Conservation (phyloP, 2,888 invertebrate genomes). For the Adelphocoris suturalis region DNA sequence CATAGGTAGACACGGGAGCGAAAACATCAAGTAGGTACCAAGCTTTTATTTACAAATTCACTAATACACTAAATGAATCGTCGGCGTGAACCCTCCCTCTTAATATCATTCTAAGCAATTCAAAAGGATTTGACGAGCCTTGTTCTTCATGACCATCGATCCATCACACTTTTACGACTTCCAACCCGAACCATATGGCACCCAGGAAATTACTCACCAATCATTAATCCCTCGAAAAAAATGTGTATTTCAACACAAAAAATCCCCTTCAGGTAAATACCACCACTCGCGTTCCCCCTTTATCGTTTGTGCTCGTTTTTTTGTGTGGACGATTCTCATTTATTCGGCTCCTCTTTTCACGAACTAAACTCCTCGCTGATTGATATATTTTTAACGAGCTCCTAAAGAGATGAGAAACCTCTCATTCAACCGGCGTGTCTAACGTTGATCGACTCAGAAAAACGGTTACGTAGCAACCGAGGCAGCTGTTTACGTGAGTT, state of each 20-base stretch:
- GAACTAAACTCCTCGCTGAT: constrained; percentile 55
- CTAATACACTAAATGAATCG: no score
- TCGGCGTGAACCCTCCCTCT: no score
- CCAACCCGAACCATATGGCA: neutral
- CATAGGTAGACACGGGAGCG: no score
- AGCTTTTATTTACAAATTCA: no score
- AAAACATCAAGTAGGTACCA: no score
- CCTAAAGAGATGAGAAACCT: neutral
- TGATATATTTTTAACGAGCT: constrained; percentile 67
- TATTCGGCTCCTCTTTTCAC: constrained; percentile 28
- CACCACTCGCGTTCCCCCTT: neutral
- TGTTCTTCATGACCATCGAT: no score
- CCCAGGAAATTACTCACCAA: neutral
- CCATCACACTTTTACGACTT: constrained; percentile 17
- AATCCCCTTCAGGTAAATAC: neutral
- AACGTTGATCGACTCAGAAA: constrained; percentile 52
- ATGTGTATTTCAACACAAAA: constrained; percentile 10
- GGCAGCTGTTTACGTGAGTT: constrained; percentile 62
- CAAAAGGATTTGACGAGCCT: neutral
- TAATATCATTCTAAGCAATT: no score
- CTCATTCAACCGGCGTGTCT: constrained; percentile 43
- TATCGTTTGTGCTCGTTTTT: constrained; percentile 3
- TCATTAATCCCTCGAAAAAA: constrained; percentile 13
- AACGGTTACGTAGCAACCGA: constrained; percentile 40
- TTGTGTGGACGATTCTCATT: neutral